Conservation (phyloP, 2,797 vertebrate genomes). For the Paedocypris micromegethes region DNA sequence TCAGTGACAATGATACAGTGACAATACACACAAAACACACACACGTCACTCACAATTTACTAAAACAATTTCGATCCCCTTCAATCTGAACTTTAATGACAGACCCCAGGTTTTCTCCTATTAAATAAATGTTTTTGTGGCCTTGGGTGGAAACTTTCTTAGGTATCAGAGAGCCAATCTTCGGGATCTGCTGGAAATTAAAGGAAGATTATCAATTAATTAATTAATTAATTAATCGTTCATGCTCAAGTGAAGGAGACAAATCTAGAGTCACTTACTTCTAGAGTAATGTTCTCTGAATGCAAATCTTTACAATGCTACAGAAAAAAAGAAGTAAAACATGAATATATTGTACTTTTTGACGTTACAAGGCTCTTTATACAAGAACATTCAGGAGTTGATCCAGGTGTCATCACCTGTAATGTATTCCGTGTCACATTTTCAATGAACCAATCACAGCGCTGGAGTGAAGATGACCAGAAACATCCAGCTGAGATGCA, state of each 20-base stretch:
- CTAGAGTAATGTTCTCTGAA: background rate
- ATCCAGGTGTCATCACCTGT: conserved; percentile 16
- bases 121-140: conserved; percentile 71
- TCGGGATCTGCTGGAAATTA: conserved; percentile 10
- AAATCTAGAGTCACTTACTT: conserved; percentile 50
- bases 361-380: background rate
- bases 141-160: conserved; percentile 74
- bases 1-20: background rate
- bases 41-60: conserved; percentile 71
- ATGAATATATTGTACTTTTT: background rate
- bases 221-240: no score
- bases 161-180: conserved; percentile 73
- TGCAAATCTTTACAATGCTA: conserved; percentile 42
- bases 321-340: conserved; percentile 34
- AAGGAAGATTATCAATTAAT: background rate
- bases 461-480: conserved; percentile 47
- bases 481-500: conserved; percentile 60
- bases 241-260: no score
- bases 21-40: background rate
- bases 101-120: conserved; percentile 71
- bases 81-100: conserved; percentile 73
- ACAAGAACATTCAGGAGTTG: background rate
- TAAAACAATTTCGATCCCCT: conserved; percentile 66
- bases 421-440: background rate
- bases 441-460: conserved; percentile 53